Evolutionary conservation across 1,140 invertebrate genomes (phyloP).

Genomic region (Daktulosphaira vitifoliae): DNA sequence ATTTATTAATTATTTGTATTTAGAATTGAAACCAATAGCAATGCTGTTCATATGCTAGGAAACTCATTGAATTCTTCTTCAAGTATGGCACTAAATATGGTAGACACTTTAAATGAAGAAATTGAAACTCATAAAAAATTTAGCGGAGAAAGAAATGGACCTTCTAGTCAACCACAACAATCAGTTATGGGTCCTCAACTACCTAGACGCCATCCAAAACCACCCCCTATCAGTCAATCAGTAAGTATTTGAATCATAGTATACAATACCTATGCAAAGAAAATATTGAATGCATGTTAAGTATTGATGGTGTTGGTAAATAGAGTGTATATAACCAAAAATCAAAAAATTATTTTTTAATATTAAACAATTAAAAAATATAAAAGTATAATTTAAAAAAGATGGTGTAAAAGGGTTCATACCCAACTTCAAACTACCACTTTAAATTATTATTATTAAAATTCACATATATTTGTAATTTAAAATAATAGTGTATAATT

Average conservation of each 20-base stretch:
- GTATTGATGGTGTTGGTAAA: no score
- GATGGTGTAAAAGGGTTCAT: no score
- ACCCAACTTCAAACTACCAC: no score
- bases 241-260: background rate
- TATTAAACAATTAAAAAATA: no score
- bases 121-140: conserved; percentile 62
- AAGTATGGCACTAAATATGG: conserved; percentile 74
- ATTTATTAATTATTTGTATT: conserved; percentile 9
- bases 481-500: no score
- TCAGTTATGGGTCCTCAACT: conserved; percentile 1
- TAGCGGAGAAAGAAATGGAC: background rate
- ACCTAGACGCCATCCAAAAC: conserved; percentile 5
- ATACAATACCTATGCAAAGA: no score
- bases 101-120: conserved; percentile 72
- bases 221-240: background rate
- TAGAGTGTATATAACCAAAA: no score
- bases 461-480: no score
- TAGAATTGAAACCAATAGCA: conserved; percentile 51
- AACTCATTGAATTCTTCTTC: conserved; percentile 79
- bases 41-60: conserved; percentile 74
- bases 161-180: background rate
- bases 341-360: no score
- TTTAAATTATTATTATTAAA: no score
- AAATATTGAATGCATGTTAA: no score
- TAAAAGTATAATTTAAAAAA: no score